Evolutionary conservation across 1,140 invertebrate genomes (phyloP).

Genomic region (Ylistrum balloti): DNA sequence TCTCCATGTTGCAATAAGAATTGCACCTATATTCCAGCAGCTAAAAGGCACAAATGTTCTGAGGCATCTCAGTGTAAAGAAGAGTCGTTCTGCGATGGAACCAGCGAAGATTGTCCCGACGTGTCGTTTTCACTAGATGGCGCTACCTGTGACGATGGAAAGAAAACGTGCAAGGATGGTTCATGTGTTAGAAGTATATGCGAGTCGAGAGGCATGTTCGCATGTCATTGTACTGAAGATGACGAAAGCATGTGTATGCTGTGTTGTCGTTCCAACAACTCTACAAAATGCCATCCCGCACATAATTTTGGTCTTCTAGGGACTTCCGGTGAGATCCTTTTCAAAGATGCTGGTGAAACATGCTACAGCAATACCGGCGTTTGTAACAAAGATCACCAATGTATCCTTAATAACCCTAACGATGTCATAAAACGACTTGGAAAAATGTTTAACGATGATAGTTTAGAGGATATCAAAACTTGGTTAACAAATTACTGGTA

Average conservation of each 20-base stretch:
- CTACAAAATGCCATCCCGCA: constrained; percentile 53
- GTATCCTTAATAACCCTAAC: constrained; percentile 55
- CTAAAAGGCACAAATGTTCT: constrained; percentile 60
- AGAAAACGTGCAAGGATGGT: constrained; percentile 64
- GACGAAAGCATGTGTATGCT: constrained; percentile 58
- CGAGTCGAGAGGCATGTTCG: constrained; percentile 50
- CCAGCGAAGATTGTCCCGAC: constrained; percentile 62
- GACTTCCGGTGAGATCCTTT: constrained; percentile 1
- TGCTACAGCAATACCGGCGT: constrained; percentile 67
- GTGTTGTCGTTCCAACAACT: constrained; percentile 57
- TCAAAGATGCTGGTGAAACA: constrained; percentile 48
- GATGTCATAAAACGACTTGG: constrained; percentile 56
- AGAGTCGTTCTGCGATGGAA: constrained; percentile 66
- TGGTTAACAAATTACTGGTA: constrained; percentile 72
- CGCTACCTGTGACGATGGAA: constrained; percentile 64
- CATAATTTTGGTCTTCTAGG: constrained; percentile 41
- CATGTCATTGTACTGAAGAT: constrained; percentile 64
- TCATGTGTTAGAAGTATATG: constrained; percentile 67
- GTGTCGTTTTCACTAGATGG: constrained; percentile 54
- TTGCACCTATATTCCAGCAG: constrained; percentile 59
- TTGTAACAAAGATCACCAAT: constrained; percentile 63
- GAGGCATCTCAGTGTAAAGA: constrained; percentile 61
- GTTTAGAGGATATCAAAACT: constrained; percentile 49
- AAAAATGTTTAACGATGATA: constrained; percentile 58
- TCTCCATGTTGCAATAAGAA: constrained; percentile 67